phyloP scores from a whole-genome alignment of 1,140 invertebrate genomes.

The Drosophila sproati region DNA sequence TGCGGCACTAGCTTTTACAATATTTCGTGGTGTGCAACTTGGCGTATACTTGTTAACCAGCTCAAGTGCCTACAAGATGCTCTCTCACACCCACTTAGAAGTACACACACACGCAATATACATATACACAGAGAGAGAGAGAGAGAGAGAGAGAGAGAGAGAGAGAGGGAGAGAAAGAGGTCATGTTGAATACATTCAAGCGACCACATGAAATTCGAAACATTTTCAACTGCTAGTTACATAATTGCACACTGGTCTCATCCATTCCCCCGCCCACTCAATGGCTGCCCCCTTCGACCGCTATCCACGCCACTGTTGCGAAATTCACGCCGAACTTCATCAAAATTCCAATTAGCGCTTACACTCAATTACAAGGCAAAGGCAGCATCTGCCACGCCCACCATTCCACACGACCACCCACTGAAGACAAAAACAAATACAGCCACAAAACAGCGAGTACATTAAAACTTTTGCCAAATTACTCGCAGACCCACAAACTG shows the following conservation, averaged over 20 bases:
- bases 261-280: not conserved
- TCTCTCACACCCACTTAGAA: slow-evolving; percentile 67
- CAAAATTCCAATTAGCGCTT: slow-evolving; percentile 82
- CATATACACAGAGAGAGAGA: not conserved
- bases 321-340: slow-evolving; percentile 78
- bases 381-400: slow-evolving; percentile 54
- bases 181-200: slow-evolving; percentile 29
- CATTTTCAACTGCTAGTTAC: slow-evolving; percentile 78
- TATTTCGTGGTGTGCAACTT: slow-evolving; percentile 52
- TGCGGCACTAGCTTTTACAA: slow-evolving; percentile 10
- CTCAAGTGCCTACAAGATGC: slow-evolving; percentile 66
- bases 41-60: slow-evolving; percentile 72
- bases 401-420: slow-evolving; percentile 9
- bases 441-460: slow-evolving; percentile 71
- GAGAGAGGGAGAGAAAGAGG: not conserved
- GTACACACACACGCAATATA: not conserved
- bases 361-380: slow-evolving; percentile 78
- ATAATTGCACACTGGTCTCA: slow-evolving; percentile 64
- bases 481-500: slow-evolving; percentile 23
- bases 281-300: not conserved
- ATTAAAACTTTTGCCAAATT: slow-evolving; percentile 76
- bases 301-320: slow-evolving; percentile 54
- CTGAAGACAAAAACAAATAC: slow-evolving; percentile 70
- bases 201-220: slow-evolving; percentile 78
- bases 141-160: not conserved